Conservation (phyloP, 2,113 vertebrate species). For the Ophthalmolycus amberensis region DNA sequence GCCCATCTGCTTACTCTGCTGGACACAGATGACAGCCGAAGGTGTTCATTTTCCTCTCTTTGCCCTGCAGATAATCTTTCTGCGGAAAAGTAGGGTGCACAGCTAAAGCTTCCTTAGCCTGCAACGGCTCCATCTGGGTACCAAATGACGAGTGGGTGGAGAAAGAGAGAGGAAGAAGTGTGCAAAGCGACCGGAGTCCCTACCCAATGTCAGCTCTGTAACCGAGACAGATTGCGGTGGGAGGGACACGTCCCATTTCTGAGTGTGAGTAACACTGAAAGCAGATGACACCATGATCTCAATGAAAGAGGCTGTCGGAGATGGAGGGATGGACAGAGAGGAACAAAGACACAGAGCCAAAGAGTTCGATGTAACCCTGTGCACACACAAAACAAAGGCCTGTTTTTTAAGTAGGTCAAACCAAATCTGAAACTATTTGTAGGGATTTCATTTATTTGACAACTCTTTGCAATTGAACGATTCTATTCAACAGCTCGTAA, state of each 20-base stretch:
- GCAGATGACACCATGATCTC: conserved; percentile 70
- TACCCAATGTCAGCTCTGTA: conserved; percentile 55
- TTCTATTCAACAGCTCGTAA: background rate
- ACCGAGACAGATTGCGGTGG: conserved; percentile 80
- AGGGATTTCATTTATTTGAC: conserved; percentile 10
- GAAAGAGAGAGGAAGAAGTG: conserved; percentile 18
- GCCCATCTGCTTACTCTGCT: conserved; percentile 15
- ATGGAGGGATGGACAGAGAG: conserved; percentile 19
- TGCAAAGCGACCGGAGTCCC: conserved; percentile 55
- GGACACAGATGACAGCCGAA: conserved; percentile 21
- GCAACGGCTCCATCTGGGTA: conserved; percentile 69
- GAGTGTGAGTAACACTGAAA: conserved; percentile 70
- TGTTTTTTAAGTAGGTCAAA: background rate
- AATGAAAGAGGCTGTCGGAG: conserved; percentile 54
- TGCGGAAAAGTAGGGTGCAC: conserved; percentile 43
- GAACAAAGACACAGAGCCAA: conserved; percentile 5
- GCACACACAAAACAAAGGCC: conserved; percentile 5
- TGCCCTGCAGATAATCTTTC: conserved; percentile 50
- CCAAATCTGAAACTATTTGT: conserved; percentile 22
- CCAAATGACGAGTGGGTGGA: conserved; percentile 63
- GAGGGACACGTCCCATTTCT: conserved; percentile 75
- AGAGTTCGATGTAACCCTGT: conserved; percentile 9
- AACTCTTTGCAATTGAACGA: background rate
- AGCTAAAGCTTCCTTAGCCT: conserved; percentile 53
- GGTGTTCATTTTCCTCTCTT: conserved; percentile 18